phyloP scores from a whole-genome alignment of 2,797 vertebrate genomes.

The Megalops cyprinoides region DNA sequence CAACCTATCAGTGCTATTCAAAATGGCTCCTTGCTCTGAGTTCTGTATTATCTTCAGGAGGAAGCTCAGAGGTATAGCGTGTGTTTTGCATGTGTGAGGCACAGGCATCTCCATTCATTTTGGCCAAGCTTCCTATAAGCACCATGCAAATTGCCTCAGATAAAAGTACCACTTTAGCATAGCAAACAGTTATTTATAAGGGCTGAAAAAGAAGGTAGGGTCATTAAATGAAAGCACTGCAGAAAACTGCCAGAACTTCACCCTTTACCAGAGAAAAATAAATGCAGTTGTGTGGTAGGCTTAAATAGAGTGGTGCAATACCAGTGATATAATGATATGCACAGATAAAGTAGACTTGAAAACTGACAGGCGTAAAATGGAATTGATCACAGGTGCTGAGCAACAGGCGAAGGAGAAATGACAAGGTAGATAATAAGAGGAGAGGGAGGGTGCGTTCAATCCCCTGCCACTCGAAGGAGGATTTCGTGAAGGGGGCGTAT shows the following conservation, averaged over 20 bases:
- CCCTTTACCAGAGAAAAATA: constrained; percentile 5
- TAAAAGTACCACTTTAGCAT: too few relatives aligned
- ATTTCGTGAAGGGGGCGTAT: constrained; percentile 32
- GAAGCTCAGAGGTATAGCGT: too few relatives aligned
- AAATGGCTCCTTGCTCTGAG: too few relatives aligned
- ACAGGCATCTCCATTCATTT: too few relatives aligned
- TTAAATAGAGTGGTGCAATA: not conserved
- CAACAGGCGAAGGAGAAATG: constrained; percentile 37
- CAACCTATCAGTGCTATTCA: too few relatives aligned
- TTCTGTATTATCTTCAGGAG: too few relatives aligned
- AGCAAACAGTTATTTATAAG: too few relatives aligned
- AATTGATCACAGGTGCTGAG: constrained; percentile 36
- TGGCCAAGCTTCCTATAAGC: too few relatives aligned
- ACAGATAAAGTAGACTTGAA: not conserved
- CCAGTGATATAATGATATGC: not conserved
- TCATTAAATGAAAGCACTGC: not conserved
- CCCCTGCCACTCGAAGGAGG: constrained; percentile 22
- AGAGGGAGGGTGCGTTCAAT: too few relatives aligned
- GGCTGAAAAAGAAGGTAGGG: not conserved
- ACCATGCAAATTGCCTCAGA: too few relatives aligned
- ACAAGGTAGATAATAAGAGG: constrained; percentile 29
- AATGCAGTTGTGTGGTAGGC: constrained; percentile 10
- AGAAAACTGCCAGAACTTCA: not conserved
- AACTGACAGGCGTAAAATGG: constrained; percentile 26
- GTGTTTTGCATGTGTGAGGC: too few relatives aligned